These are phyloP conservation scores for Metacarcinus magister DNA, from an alignment of 2,888 invertebrate species.

Conservation along the genomic window DNA sequence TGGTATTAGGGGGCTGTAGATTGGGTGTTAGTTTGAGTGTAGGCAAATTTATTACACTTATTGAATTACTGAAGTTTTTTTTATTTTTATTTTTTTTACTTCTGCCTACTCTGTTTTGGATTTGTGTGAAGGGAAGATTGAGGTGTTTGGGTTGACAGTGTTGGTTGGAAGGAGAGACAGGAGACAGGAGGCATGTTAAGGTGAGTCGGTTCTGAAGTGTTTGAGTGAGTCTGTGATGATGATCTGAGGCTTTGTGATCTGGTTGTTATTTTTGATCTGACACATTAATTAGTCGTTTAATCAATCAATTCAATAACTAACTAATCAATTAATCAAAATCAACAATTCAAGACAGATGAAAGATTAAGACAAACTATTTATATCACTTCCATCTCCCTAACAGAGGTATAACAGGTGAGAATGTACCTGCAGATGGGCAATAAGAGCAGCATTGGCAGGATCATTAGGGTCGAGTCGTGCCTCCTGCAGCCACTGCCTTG, in stretches of 20 bases:
- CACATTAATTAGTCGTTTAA: too few relatives aligned
- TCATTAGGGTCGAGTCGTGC: conserved; percentile 78
- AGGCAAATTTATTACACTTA: background rate
- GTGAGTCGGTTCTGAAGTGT: background rate
- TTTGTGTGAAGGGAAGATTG: background rate
- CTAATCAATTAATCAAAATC: too few relatives aligned
- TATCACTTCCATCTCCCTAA: background rate
- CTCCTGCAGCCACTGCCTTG: conserved; percentile 53
- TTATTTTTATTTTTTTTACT: background rate
- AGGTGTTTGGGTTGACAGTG: background rate
- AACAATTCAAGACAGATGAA: too few relatives aligned
- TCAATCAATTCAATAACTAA: background rate
- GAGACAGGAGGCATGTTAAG: background rate
- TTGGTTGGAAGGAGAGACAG: background rate
- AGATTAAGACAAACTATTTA: too few relatives aligned
- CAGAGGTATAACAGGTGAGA: background rate
- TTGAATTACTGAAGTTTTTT: too few relatives aligned
- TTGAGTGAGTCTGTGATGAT: background rate
- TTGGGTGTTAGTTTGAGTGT: background rate
- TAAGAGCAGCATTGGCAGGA: conserved; percentile 71
- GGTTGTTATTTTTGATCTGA: background rate
- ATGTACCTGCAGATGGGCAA: conserved; percentile 68
- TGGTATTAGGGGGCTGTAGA: background rate
- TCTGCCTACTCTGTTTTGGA: background rate
- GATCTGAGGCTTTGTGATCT: background rate